phyloP scores from a whole-genome alignment of 2,113 vertebrate species.

The Axis porcinus region DNA sequence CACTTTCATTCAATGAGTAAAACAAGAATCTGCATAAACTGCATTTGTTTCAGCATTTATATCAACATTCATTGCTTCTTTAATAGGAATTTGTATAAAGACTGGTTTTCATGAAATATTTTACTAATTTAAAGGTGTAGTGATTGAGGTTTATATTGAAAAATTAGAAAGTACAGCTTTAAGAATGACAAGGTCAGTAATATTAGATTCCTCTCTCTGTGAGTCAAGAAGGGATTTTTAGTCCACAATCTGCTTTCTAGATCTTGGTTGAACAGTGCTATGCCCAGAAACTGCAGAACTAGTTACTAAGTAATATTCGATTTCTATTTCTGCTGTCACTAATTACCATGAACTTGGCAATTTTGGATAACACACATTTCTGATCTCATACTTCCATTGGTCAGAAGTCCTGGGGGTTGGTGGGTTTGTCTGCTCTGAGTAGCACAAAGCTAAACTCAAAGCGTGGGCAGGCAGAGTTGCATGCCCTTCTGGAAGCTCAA shows the following conservation, averaged over 20 bases:
- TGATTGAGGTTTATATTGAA: neutral
- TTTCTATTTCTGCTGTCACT: neutral
- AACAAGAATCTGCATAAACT: constrained; percentile 18
- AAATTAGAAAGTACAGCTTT: neutral
- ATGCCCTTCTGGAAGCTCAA: neutral
- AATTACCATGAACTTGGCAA: neutral
- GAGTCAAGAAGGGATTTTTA: neutral
- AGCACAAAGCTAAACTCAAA: neutral
- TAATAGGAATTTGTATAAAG: neutral
- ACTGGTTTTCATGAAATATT: neutral
- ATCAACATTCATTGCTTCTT: neutral
- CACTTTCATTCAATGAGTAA: neutral
- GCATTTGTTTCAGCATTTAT: neutral
- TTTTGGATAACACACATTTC: neutral
- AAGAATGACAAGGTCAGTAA: neutral
- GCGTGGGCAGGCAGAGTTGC: accelerated
- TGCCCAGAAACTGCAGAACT: neutral
- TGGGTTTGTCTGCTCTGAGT: neutral
- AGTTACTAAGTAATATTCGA: neutral
- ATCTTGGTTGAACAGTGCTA: neutral
- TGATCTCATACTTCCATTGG: neutral
- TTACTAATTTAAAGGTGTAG: neutral
- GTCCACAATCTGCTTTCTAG: neutral
- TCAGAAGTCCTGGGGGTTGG: neutral
- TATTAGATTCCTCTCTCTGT: neutral